Percentiles rank a stretch among this genome's conserved stretches.
phyloP scores from a whole-genome alignment of 2,113 vertebrate genomes.

The Phalacrocorax aristotelis region DNA sequence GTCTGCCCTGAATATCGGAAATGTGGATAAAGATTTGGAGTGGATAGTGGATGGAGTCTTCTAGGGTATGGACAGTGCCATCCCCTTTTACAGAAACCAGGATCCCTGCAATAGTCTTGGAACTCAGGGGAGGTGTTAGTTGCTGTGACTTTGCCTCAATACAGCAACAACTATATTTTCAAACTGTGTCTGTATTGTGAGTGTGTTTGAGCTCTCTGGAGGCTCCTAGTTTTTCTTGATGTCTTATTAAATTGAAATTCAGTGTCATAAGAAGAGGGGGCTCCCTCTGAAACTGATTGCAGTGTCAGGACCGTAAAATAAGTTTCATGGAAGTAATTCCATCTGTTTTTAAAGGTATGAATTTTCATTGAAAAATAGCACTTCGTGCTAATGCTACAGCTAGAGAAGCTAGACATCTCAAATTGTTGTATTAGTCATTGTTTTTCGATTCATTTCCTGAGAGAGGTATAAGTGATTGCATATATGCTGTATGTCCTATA shows the following conservation, averaged over 20 bases:
- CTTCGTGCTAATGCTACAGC: background rate
- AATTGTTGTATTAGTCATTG: background rate
- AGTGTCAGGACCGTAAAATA: background rate
- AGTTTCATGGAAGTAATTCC: background rate
- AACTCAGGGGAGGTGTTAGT: background rate
- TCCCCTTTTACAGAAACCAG: background rate
- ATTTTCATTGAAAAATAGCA: background rate
- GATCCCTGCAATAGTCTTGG: background rate
- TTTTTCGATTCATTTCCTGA: background rate
- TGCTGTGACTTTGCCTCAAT: background rate
- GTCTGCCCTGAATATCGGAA: background rate
- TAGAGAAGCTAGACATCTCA: background rate
- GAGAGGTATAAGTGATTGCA: background rate
- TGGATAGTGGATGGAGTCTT: background rate
- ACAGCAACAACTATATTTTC: background rate
- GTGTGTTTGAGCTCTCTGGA: background rate
- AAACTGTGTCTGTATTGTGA: background rate
- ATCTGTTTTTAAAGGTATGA: background rate
- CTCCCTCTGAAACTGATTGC: background rate
- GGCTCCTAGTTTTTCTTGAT: background rate
- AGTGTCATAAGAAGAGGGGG: fast-evolving
- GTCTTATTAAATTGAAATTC: background rate
- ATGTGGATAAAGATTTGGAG: background rate
- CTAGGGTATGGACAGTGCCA: background rate
- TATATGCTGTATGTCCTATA: background rate